phyloP scores from a whole-genome alignment of 2,797 vertebrate species.

The Peromyscus nudipes region DNA sequence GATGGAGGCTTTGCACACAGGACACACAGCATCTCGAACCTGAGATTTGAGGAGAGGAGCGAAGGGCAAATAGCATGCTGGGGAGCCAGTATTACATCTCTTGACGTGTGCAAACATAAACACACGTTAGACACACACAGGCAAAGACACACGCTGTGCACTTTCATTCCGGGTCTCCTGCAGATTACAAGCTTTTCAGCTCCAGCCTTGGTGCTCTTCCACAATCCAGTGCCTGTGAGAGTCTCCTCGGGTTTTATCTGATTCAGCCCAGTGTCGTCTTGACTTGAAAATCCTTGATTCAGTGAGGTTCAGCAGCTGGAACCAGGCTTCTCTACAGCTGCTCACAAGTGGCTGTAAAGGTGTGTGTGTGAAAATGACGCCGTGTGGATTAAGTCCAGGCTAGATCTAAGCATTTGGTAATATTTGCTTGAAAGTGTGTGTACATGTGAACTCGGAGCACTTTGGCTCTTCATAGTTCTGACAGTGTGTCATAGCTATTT shows the following conservation, averaged over 20 bases:
- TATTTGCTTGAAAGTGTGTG: not conserved
- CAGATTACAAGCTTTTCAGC: not conserved
- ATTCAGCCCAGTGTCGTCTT: not conserved
- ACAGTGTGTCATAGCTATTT: not conserved
- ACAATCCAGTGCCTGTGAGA: not conserved
- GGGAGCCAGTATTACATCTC: constrained; percentile 33
- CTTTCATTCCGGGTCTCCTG: not conserved
- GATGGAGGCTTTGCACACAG: constrained; percentile 58
- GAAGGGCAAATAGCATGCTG: constrained; percentile 62
- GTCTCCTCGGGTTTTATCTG: not conserved
- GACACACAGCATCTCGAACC: not conserved
- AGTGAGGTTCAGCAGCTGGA: not conserved
- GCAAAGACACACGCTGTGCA: too few relatives aligned
- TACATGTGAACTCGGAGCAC: not conserved
- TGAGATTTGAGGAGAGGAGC: constrained; percentile 73
- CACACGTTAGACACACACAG: too few relatives aligned
- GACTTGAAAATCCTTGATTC: not conserved
- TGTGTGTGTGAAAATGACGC: not conserved
- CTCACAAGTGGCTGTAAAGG: not conserved
- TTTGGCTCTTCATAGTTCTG: not conserved
- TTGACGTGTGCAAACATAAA: not conserved
- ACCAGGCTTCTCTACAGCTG: not conserved
- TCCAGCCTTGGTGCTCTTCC: constrained; percentile 8
- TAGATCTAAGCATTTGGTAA: not conserved
- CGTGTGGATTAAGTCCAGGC: not conserved